Evolutionary conservation across 2,113 vertebrate genomes (phyloP).

Genomic region (Notothenia rossii): DNA sequence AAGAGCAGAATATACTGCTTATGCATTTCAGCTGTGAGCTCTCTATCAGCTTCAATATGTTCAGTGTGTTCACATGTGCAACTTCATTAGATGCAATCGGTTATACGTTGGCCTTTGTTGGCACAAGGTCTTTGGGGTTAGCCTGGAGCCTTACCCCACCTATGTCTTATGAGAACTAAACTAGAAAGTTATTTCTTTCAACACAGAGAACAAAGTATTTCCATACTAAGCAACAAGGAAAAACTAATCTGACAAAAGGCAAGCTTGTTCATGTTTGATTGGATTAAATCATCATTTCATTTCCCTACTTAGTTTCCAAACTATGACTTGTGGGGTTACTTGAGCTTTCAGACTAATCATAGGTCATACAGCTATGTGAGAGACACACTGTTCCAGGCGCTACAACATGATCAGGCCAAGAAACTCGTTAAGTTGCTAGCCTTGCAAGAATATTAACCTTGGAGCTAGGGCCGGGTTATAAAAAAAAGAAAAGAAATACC

Average conservation of each 20-base stretch:
- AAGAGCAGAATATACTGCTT: background rate
- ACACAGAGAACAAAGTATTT: background rate
- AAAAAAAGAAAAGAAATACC: no score
- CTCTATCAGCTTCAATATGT: background rate
- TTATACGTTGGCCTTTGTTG: background rate
- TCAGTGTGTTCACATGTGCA: background rate
- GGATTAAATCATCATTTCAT: background rate
- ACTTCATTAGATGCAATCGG: background rate
- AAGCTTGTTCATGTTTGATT: background rate
- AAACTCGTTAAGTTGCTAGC: constrained; percentile 65
- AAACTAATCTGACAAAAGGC: background rate
- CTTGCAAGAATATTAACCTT: constrained; percentile 52
- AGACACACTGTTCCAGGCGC: constrained; percentile 54
- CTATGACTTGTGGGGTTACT: constrained; percentile 51
- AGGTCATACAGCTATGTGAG: constrained; percentile 70
- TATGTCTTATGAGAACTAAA: background rate
- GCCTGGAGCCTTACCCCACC: background rate
- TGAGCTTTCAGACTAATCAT: constrained; percentile 78
- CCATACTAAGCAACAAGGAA: background rate
- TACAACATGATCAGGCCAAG: constrained; percentile 68
- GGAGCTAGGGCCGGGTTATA: background rate
- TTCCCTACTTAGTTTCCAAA: background rate
- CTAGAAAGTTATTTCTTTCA: background rate
- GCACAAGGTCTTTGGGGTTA: background rate
- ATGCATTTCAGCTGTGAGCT: background rate